A percentile compares a stretch with the other conserved stretches of the same genome.
These are phyloP conservation scores for Oncorhynchus tshawytscha DNA, from an alignment of 2,113 vertebrate genomes.

Conservation along the genomic window DNA sequence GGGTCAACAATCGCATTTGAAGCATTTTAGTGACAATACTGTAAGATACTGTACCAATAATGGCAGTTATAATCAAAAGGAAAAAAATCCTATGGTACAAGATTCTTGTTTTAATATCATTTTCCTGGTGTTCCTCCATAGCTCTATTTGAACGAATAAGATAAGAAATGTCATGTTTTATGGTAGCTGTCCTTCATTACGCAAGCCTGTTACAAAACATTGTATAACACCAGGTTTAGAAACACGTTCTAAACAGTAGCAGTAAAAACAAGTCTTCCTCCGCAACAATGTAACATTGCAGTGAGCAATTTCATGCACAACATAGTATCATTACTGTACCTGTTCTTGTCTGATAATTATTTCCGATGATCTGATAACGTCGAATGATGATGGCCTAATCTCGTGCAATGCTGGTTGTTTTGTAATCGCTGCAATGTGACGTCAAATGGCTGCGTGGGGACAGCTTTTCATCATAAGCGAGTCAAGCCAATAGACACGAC, in stretches of 20 bases:
- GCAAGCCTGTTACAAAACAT: not conserved
- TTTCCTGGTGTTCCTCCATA: too few species aligned
- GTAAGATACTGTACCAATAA: too few species aligned
- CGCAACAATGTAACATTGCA: not conserved
- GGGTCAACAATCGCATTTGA: too few species aligned
- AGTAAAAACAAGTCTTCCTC: not conserved
- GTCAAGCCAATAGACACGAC: constrained; percentile 6
- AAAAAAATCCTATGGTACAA: too few species aligned
- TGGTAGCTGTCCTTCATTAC: not conserved
- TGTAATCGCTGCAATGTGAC: constrained; percentile 31
- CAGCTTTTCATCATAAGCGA: constrained; percentile 29
- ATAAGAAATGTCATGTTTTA: not conserved
- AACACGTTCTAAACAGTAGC: not conserved
- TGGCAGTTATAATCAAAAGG: too few species aligned
- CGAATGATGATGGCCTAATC: not conserved
- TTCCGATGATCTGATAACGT: not conserved
- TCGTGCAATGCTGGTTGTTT: constrained; percentile 20
- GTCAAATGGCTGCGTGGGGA: constrained; percentile 29
- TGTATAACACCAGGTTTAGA: not conserved
- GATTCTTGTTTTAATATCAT: too few species aligned
- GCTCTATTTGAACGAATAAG: not conserved
- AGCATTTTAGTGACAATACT: too few species aligned
- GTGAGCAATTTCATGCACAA: not conserved
- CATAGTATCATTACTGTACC: constrained; percentile 19
- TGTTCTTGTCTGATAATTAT: not conserved